A percentile compares a stretch with the other conserved stretches of the same genome.
Evolutionary conservation across 2,888 invertebrate genomes (phyloP).

Genomic region (Norana najaformis): DNA sequence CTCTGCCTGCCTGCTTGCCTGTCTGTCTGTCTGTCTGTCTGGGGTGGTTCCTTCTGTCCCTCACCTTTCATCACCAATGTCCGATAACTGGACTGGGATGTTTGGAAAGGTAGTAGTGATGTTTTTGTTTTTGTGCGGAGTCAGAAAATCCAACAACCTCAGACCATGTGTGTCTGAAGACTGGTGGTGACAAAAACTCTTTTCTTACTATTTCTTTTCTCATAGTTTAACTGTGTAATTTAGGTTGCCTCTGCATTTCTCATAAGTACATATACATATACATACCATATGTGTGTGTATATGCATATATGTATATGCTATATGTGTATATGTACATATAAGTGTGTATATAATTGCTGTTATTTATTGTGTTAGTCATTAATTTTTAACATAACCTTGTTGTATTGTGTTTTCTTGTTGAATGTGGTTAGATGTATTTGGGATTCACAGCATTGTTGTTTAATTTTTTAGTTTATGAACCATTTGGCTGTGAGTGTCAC

Average conservation of each 20-base stretch:
- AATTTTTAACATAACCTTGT: too few relatives aligned
- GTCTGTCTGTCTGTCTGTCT: background rate
- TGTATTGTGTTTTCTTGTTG: too few relatives aligned
- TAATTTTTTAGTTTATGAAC: too few relatives aligned
- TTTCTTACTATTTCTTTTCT: background rate
- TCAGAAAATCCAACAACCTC: background rate
- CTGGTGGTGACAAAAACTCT: background rate
- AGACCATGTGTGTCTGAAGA: background rate
- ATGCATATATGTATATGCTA: background rate
- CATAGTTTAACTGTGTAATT: background rate
- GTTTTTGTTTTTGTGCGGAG: background rate
- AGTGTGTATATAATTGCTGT: background rate
- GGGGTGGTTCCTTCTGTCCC: background rate
- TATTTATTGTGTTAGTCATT: too few relatives aligned
- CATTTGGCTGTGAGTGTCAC: too few relatives aligned
- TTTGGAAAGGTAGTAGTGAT: slow-evolving; percentile 1
- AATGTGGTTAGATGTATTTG: too few relatives aligned
- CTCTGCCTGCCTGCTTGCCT: background rate
- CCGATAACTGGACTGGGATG: background rate
- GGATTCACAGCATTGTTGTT: too few relatives aligned
- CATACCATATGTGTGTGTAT: too few relatives aligned
- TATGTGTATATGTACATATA: background rate
- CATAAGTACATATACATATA: background rate
- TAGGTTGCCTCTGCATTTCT: background rate
- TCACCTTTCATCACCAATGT: too few relatives aligned